Conservation (phyloP, 2,113 vertebrate species). For the Capreolus pygargus region DNA sequence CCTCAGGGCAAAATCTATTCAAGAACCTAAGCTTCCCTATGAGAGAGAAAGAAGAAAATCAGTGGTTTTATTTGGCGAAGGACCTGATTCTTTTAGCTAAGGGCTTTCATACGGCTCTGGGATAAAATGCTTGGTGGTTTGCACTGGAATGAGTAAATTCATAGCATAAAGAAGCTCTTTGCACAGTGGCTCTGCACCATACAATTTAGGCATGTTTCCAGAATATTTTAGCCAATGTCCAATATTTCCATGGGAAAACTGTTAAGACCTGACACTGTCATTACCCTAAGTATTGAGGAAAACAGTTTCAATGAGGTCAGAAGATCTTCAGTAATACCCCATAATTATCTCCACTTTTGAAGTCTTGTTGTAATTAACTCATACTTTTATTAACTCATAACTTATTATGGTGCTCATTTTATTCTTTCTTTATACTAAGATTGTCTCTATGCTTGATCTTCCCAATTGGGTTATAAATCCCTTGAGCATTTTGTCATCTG, state of each 20-base stretch:
- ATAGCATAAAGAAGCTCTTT: not conserved
- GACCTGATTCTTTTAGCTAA: not conserved
- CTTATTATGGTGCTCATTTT: not conserved
- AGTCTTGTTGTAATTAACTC: conserved; percentile 18
- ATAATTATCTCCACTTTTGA: conserved; percentile 31
- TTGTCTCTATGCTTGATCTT: conserved; percentile 31
- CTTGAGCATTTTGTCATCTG: not conserved
- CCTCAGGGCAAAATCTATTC: not conserved
- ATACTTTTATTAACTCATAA: conserved; percentile 20
- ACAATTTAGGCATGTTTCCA: not conserved
- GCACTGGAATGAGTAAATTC: not conserved
- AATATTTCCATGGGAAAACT: not conserved
- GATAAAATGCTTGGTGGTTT: not conserved
- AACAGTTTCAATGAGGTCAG: conserved; percentile 13
- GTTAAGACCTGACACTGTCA: not conserved
- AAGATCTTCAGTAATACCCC: not conserved
- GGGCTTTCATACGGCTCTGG: not conserved
- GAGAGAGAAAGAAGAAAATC: not conserved
- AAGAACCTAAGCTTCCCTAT: not conserved
- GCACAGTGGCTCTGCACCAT: not conserved
- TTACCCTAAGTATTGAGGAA: not conserved
- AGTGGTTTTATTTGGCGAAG: not conserved
- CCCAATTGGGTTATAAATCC: not conserved
- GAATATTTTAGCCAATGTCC: not conserved
- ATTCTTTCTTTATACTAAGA: not conserved